These are phyloP conservation scores for Epizoanthus illoricatus DNA, from an alignment of 92 coral and sea anemone species.

Conservation along the genomic window DNA sequence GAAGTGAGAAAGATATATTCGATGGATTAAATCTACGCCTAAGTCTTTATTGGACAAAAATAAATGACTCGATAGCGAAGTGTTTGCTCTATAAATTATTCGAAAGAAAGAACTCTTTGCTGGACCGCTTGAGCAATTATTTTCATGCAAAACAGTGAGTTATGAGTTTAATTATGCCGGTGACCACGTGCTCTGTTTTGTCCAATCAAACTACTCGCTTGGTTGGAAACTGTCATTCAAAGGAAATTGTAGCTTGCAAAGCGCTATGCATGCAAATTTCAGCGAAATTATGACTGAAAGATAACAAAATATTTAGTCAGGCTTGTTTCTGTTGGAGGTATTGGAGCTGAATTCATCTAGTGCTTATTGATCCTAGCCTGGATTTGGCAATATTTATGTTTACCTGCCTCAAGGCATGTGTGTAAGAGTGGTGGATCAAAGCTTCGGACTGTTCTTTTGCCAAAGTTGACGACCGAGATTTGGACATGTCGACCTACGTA, in stretches of 20 bases:
- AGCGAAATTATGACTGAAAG: conserved; percentile 14
- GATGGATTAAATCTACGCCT: conserved; percentile 28
- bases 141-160: conserved; percentile 35
- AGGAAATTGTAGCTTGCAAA: conserved; percentile 18
- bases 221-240: conserved; percentile 69
- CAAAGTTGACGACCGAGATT: conserved; percentile 47
- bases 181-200: conserved; percentile 57
- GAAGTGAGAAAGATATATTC: conserved; percentile 27
- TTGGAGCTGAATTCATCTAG: not conserved
- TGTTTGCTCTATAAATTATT: conserved; percentile 23
- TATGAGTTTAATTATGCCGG: conserved; percentile 7
- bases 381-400: not conserved
- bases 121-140: conserved; percentile 18
- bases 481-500: too few relatives aligned
- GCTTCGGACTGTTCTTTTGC: conserved; percentile 44
- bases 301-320: conserved; percentile 30
- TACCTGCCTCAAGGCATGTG: conserved; percentile 7
- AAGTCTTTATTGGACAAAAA: conserved; percentile 15
- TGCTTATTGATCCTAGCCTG: conserved; percentile 1
- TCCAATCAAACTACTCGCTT: conserved; percentile 57
- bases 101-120: conserved; percentile 7
- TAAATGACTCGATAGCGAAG: conserved; percentile 1
- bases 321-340: not conserved
- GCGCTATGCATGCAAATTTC: conserved; percentile 17
- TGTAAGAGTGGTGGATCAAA: not conserved